These are phyloP conservation scores for Leucophenga montana DNA, from an alignment of 2,888 invertebrate genomes.

Conservation along the genomic window DNA sequence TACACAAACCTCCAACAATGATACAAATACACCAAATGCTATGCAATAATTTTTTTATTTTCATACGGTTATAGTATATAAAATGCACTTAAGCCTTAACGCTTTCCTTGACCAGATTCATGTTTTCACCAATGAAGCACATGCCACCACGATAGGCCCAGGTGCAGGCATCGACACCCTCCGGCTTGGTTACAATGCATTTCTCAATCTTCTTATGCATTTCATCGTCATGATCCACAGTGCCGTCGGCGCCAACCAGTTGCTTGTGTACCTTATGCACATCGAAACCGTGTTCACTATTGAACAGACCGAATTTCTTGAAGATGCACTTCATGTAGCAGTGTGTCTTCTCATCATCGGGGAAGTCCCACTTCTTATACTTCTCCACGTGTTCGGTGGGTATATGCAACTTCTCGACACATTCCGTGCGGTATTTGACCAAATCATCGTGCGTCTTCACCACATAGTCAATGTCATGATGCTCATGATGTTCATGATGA, in stretches of 20 bases:
- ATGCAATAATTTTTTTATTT: not conserved
- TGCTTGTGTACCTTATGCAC: constrained; percentile 69
- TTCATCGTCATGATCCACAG: constrained; percentile 63
- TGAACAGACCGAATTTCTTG: constrained; percentile 69
- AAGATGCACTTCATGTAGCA: constrained; percentile 71
- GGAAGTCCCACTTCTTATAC: constrained; percentile 68
- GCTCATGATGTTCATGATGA: constrained; percentile 46
- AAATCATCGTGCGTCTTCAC: constrained; percentile 69
- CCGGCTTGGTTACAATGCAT: constrained; percentile 66
- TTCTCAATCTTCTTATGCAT: constrained; percentile 63
- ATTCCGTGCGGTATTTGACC: constrained; percentile 57
- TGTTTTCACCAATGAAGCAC: constrained; percentile 67
- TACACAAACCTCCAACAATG: constrained; percentile 32
- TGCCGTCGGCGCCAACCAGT: constrained; percentile 53
- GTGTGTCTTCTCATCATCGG: constrained; percentile 66
- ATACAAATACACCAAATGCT: not conserved
- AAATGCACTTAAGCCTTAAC: constrained; percentile 46
- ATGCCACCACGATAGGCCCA: constrained; percentile 69
- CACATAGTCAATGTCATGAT: constrained; percentile 53
- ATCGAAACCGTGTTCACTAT: constrained; percentile 65
- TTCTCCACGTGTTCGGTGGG: constrained; percentile 63
- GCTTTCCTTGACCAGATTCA: constrained; percentile 65
- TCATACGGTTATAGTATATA: not conserved
- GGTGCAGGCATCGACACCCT: constrained; percentile 63
- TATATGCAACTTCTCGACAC: constrained; percentile 57